phyloP scores from a whole-genome alignment of 2,797 vertebrate species.

The Girardinus metallicus region DNA sequence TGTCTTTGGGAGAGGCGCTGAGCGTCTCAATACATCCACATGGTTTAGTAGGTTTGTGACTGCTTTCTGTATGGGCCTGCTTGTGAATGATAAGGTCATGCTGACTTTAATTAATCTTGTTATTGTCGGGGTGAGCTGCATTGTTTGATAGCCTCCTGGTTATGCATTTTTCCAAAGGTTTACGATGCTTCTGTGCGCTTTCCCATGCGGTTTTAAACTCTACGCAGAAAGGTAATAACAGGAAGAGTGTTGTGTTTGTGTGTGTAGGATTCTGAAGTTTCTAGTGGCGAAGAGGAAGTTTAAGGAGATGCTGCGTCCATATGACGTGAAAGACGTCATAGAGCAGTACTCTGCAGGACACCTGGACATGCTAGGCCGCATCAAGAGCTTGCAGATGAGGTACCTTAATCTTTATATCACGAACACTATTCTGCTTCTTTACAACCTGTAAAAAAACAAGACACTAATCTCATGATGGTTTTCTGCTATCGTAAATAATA shows the following conservation, averaged over 20 bases:
- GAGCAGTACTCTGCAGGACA: slow-evolving; percentile 98
- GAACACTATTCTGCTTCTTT: not conserved
- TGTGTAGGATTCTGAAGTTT: slow-evolving; percentile 94
- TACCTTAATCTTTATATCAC: slow-evolving; percentile 50
- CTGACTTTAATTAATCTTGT: slow-evolving; percentile 77
- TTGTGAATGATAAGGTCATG: slow-evolving; percentile 75
- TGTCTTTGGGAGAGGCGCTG: slow-evolving; percentile 60
- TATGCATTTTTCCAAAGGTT: slow-evolving; percentile 64
- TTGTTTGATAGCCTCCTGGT: slow-evolving; percentile 57
- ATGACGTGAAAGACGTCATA: slow-evolving; percentile 97
- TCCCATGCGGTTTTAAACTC: slow-evolving; percentile 11
- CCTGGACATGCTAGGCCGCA: slow-evolving; percentile 97
- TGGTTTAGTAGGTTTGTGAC: slow-evolving; percentile 39
- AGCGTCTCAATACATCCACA: slow-evolving; percentile 48
- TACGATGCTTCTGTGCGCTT: slow-evolving; percentile 31
- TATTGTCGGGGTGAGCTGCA: slow-evolving; percentile 44
- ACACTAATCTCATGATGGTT: not conserved
- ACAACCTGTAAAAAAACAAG: not conserved
- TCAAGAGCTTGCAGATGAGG: slow-evolving; percentile 96
- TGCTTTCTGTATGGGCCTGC: slow-evolving; percentile 65
- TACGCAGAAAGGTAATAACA: slow-evolving; percentile 30
- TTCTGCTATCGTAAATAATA: not conserved
- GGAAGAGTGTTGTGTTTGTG: slow-evolving; percentile 29
- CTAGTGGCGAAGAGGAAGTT: slow-evolving; percentile 98
- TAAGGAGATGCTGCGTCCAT: slow-evolving; percentile 95